Base-by-base conservation (phyloP, 1,140 invertebrate species). In the silkworm (Bombyx mori) region DNA sequence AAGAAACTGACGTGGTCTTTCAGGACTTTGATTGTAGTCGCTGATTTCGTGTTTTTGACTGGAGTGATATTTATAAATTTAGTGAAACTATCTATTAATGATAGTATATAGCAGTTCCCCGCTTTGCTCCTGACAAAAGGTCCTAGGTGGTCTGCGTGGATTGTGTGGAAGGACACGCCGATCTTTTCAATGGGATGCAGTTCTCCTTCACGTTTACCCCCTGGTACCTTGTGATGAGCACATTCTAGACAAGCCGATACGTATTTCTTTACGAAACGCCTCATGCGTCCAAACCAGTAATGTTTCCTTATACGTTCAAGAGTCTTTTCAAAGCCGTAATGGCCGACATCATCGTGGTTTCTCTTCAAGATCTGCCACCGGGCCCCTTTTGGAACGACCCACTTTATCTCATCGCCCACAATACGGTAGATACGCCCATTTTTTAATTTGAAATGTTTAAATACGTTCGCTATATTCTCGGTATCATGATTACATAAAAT, bases 61-160 rank as follows among this genome's bases (percentile, higher is more conserved):
- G 72, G 52, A 7, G 35, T 62, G 51, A 69, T 52, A 55, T 45
- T 62, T 3, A 68, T 35, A 46, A 55, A 73, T 58, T 73, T 73
- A 0, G 71, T 68, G 54, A 70, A 73, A 3, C 54, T 59, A 44
- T 73, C 68, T 2, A 73, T 50, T 1, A 74, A 56, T 6, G 69
- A 61, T 6, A 74, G 49, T 42, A 74, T 26, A 59, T 67, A 70
- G n/a, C 46, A 58, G 35, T 70, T 68, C 7, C 62, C 62, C 7
- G 43, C 60, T 52, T 65, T 68, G 44, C 61, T 43, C 22, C 42
- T 3, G 6, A 56, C 54, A 54, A 64, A 64, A 2, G 55, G 62
- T 6, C 58, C 62, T 43, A 63, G 43, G 46, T 63, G 54, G 10
- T 63, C 62, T 3, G 50, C 50, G 9, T 63, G 62, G 3, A 63